Evolutionary conservation across 2,888 invertebrate species (phyloP).

Genomic region (Tiphia femorata): DNA sequence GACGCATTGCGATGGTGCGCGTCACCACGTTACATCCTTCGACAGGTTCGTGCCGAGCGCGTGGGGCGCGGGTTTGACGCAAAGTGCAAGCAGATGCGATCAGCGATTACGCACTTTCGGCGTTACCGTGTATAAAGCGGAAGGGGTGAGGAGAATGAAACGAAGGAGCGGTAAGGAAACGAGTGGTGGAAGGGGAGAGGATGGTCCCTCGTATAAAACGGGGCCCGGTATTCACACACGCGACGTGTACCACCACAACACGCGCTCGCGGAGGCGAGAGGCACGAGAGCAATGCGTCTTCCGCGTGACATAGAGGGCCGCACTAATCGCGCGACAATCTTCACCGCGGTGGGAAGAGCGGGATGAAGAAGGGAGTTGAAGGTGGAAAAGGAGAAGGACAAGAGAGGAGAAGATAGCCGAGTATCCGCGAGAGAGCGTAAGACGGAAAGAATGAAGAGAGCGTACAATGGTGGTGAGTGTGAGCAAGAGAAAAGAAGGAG

Average conservation of each 20-base stretch:
- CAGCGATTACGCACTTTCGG: constrained; percentile 68
- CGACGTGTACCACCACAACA: constrained; percentile 9
- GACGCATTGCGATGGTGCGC: no score
- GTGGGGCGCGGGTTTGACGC: constrained; percentile 65
- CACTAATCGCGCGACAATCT: constrained; percentile 70
- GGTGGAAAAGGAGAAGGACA: constrained; percentile 14
- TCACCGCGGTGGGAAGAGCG: constrained; percentile 41
- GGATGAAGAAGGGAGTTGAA: constrained; percentile 18
- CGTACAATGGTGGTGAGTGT: background rate
- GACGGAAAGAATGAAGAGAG: constrained; percentile 21
- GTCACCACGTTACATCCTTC: no score
- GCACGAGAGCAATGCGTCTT: constrained; percentile 67
- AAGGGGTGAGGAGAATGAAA: constrained; percentile 17
- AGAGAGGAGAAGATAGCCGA: constrained; percentile 23
- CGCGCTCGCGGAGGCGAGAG: constrained; percentile 46
- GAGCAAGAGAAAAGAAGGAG: constrained; percentile 3
- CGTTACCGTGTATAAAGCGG: constrained; percentile 64
- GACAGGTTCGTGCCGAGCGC: constrained; percentile 45
- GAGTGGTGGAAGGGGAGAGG: constrained; percentile 8
- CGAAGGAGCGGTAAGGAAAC: background rate
- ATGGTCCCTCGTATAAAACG: constrained; percentile 37
- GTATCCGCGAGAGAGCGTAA: no score
- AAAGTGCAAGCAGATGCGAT: constrained; percentile 69
- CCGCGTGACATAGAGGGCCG: constrained; percentile 64
- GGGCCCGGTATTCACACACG: constrained; percentile 23